A percentile compares a stretch with the other conserved stretches of the same genome.
Conservation (phyloP, 2,797 vertebrate genomes). For the Gorsachius magnificus region DNA sequence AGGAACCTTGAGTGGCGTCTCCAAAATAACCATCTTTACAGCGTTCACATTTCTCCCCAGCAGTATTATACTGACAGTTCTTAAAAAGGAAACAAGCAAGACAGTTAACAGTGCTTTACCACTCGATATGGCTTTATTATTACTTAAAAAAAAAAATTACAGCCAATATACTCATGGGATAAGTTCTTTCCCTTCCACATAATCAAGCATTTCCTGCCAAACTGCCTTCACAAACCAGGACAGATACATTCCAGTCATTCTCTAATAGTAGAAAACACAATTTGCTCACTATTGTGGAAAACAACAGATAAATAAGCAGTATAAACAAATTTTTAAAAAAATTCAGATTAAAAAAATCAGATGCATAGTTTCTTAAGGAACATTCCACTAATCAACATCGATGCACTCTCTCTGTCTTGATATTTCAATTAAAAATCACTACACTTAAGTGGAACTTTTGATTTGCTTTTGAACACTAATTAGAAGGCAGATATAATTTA, state of each 20-base stretch:
- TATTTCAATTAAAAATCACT: not conserved
- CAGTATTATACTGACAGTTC: slow-evolving; percentile 90
- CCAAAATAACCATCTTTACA: slow-evolving; percentile 91
- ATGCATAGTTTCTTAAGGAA: not conserved
- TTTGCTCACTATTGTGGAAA: not conserved
- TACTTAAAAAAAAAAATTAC: not conserved
- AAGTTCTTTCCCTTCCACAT: not conserved
- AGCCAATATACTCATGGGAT: not conserved
- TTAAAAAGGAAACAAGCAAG: slow-evolving; percentile 65
- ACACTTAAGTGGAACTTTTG: not conserved
- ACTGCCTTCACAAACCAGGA: not conserved
- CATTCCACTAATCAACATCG: not conserved
- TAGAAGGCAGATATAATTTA: not conserved
- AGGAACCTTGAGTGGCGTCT: slow-evolving; percentile 78
- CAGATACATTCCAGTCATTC: not conserved
- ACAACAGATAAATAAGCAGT: not conserved
- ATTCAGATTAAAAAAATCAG: not conserved
- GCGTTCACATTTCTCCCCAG: slow-evolving; percentile 87
- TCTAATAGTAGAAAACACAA: not conserved
- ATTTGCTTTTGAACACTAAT: not conserved
- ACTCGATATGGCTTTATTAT: not conserved
- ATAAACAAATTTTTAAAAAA: not conserved
- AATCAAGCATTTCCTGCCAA: not conserved
- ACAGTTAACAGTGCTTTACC: not conserved
- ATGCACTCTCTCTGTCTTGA: not conserved